phyloP scores from a whole-genome alignment of 2,888 invertebrate genomes.

The Tholera decimalis region DNA sequence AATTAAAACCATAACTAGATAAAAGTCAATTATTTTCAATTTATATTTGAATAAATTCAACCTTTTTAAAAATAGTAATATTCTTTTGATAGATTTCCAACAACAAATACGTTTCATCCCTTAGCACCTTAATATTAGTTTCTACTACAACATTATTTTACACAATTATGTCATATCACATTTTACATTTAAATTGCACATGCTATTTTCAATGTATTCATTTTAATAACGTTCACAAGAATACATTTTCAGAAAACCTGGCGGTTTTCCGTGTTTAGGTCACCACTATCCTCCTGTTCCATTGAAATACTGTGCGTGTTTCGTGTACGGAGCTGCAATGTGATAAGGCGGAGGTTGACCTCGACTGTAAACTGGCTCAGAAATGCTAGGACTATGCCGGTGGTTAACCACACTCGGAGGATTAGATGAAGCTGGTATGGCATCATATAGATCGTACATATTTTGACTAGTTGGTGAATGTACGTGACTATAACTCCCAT shows the following conservation, averaged over 20 bases:
- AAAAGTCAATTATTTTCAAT: conserved; percentile 66
- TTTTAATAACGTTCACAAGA: conserved; percentile 76
- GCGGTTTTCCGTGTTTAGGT: conserved; percentile 70
- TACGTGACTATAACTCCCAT: conserved; percentile 87
- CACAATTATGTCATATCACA: conserved; percentile 84
- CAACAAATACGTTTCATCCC: conserved; percentile 76
- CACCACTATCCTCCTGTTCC: conserved; percentile 88
- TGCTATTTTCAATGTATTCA: conserved; percentile 69
- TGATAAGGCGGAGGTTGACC: conserved; percentile 95
- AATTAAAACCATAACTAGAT: conserved; percentile 62
- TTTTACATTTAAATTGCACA: conserved; percentile 90
- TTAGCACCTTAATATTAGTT: conserved; percentile 86
- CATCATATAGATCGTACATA: conserved; percentile 88
- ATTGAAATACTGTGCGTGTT: conserved; percentile 94
- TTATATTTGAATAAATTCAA: conserved; percentile 64
- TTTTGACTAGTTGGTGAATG: conserved; percentile 87
- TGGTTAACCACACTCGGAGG: conserved; percentile 83
- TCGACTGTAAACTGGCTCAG: conserved; percentile 82
- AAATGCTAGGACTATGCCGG: conserved; percentile 83
- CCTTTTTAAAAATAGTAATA: conserved; percentile 68
- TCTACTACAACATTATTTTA: conserved; percentile 79
- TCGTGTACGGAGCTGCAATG: conserved; percentile 96
- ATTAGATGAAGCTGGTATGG: conserved; percentile 84
- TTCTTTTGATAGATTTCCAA: conserved; percentile 73
- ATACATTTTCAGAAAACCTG: conserved; percentile 70